A percentile compares a stretch with the other conserved stretches of the same genome.
These are phyloP conservation scores for Leptosomus discolor DNA, from an alignment of 2,113 vertebrate species.

Conservation along the genomic window DNA sequence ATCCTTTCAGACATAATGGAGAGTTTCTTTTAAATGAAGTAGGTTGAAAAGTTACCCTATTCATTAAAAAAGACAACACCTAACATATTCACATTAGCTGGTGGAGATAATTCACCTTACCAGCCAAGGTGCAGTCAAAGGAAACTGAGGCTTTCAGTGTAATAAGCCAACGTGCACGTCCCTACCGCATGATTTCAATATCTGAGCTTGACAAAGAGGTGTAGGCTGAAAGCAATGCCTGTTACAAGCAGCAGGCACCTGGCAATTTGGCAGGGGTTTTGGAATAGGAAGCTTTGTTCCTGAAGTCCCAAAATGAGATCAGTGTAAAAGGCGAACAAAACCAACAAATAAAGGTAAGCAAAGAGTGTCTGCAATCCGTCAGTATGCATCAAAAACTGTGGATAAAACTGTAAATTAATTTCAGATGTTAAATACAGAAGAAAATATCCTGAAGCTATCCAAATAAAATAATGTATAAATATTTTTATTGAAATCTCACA, in stretches of 20 bases:
- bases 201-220: not conserved
- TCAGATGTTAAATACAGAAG: not conserved
- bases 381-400: not conserved
- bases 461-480: not conserved
- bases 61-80: not conserved
- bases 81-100: not conserved
- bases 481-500: not conserved
- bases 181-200: not conserved
- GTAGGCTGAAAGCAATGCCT: not conserved
- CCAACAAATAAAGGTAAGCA: not conserved
- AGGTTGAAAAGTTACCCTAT: not conserved
- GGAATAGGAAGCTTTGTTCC: not conserved
- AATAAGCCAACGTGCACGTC: not conserved
- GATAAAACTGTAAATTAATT: not conserved
- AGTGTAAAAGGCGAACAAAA: not conserved
- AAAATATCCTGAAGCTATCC: not conserved
- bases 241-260: not conserved
- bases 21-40: not conserved
- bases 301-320: not conserved
- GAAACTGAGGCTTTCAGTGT: not conserved
- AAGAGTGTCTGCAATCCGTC: not conserved
- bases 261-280: not conserved
- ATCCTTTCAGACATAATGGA: not conserved
- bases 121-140: not conserved
- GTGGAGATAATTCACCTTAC: not conserved